Evolutionary conservation across 2,113 vertebrate species (phyloP).

Genomic region (Cyanocitta stelleri): DNA sequence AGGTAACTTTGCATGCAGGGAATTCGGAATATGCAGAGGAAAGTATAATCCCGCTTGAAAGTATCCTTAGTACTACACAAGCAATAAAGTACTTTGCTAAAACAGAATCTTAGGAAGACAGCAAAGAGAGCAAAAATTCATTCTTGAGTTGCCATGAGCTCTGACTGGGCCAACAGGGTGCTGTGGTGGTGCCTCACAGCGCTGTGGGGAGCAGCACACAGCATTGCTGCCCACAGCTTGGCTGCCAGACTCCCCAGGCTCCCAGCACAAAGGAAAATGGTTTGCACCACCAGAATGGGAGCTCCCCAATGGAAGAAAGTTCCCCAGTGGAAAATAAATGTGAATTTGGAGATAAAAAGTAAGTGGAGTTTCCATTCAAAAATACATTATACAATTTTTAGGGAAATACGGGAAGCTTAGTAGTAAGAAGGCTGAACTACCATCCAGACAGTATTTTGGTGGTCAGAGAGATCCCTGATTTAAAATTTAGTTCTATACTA

Average conservation of each 20-base stretch:
- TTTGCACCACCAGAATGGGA: background rate
- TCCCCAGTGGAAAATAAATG: background rate
- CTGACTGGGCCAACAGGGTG: background rate
- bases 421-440: background rate
- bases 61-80: background rate
- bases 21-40: background rate
- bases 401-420: background rate
- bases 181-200: background rate
- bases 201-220: accelerated
- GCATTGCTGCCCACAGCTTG: background rate
- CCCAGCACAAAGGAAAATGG: background rate
- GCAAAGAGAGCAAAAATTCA: background rate
- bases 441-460: background rate
- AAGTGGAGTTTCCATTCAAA: background rate
- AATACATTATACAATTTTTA: background rate
- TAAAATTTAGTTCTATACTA: background rate
- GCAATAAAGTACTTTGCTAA: background rate
- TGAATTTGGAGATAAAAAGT: background rate
- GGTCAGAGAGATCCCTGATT: background rate
- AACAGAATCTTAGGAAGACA: background rate
- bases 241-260: background rate
- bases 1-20: background rate
- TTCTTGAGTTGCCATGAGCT: background rate
- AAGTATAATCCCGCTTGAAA: background rate
- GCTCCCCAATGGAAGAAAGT: background rate